phyloP scores from a whole-genome alignment of 2,888 invertebrate species.

The Sesia apiformis region DNA sequence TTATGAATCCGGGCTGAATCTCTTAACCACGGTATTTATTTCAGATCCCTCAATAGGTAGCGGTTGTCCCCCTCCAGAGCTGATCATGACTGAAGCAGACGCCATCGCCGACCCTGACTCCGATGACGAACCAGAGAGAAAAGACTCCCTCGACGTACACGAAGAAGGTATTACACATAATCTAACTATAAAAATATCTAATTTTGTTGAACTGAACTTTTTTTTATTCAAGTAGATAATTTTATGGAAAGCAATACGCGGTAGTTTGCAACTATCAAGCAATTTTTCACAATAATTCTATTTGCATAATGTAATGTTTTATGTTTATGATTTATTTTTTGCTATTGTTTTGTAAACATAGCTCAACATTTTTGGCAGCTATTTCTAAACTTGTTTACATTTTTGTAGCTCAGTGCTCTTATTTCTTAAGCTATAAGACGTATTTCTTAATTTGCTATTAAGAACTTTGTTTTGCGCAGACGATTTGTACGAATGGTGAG shows the following conservation, averaged over 20 bases:
- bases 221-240: too few species aligned
- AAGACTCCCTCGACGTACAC: slow-evolving; percentile 63
- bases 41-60: slow-evolving; percentile 29
- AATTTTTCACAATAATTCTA: too few species aligned
- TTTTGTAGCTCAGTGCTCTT: not conserved
- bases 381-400: not conserved
- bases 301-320: too few species aligned
- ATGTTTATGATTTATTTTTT: too few species aligned
- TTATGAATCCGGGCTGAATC: too few species aligned
- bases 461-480: slow-evolving; percentile 53
- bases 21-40: too few species aligned
- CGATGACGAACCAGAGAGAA: slow-evolving; percentile 58
- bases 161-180: slow-evolving; percentile 47
- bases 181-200: slow-evolving; percentile 1
- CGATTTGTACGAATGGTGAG: slow-evolving; percentile 64
- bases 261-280: too few species aligned
- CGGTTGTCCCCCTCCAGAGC: slow-evolving; percentile 51
- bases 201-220: too few species aligned
- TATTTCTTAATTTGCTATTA: slow-evolving; percentile 9
- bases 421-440: not conserved
- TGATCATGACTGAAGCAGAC: slow-evolving; percentile 62
- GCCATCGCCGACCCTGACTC: slow-evolving; percentile 51
- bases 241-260: too few species aligned
- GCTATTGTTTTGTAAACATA: too few species aligned
- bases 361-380: too few species aligned